phyloP scores from a whole-genome alignment of 2,888 invertebrate species.

The Argynnis bischoffii region DNA sequence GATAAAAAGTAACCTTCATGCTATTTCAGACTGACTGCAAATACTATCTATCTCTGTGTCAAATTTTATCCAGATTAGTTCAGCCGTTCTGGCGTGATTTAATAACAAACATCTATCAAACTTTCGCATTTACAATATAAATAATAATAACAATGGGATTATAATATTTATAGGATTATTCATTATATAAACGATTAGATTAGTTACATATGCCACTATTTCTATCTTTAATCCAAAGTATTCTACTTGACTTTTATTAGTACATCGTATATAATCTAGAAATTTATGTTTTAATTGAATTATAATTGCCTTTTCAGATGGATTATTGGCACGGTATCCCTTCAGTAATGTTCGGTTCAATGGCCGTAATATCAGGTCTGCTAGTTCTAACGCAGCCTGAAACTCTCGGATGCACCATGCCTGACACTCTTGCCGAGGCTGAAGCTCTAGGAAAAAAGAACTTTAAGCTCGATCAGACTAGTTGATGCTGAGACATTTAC shows the following conservation, averaged over 20 bases:
- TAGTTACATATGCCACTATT: too few species aligned
- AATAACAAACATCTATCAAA: too few species aligned
- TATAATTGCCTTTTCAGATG: conserved; percentile 46
- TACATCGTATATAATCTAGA: too few species aligned
- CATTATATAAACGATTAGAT: too few species aligned
- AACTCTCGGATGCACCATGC: conserved; percentile 82
- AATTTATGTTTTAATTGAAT: background rate
- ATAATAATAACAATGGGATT: too few species aligned
- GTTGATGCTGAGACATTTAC: background rate
- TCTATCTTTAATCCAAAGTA: background rate
- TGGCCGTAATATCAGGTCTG: conserved; percentile 69
- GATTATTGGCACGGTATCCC: conserved; percentile 71
- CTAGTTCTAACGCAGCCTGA: conserved; percentile 82
- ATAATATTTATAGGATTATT: too few species aligned
- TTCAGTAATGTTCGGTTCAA: conserved; percentile 78
- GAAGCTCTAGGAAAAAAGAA: conserved; percentile 49
- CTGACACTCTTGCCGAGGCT: conserved; percentile 83
- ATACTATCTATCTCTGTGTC: too few species aligned
- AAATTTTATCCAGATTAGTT: too few species aligned
- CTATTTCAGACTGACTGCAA: too few species aligned
- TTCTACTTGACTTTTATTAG: background rate
- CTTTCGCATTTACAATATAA: too few species aligned
- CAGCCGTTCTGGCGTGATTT: too few species aligned
- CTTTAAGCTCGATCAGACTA: conserved; percentile 23
- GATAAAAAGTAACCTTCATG: too few species aligned